Evolutionary conservation across 2,113 vertebrate species (phyloP).

Genomic region (Xenopus laevis): DNA sequence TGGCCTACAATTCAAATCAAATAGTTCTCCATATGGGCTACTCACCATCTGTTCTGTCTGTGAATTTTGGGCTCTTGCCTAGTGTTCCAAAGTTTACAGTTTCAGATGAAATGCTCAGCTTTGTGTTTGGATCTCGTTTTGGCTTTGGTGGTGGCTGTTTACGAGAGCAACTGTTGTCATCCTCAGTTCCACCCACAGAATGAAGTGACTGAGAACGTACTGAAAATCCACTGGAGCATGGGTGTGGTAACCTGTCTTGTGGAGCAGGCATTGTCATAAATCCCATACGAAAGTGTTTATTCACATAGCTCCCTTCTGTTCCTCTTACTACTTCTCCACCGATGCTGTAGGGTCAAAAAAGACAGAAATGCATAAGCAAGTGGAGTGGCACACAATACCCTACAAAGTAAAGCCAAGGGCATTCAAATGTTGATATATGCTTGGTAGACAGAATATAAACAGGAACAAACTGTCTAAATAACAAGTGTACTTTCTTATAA

Average conservation of each 20-base stretch:
- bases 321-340: constrained; percentile 81
- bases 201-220: constrained; percentile 96
- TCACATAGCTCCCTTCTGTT: constrained; percentile 76
- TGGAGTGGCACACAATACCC: too few relatives aligned
- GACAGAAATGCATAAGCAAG: background rate
- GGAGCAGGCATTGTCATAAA: constrained; percentile 97
- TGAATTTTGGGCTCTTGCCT: constrained; percentile 68
- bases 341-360: constrained; percentile 70
- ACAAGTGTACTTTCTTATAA: too few relatives aligned
- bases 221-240: constrained; percentile 80
- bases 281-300: constrained; percentile 94
- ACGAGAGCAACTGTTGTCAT: constrained; percentile 78
- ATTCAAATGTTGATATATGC: too few relatives aligned
- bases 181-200: constrained; percentile 84
- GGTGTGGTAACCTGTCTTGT: constrained; percentile 83
- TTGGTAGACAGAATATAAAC: background rate
- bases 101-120: constrained; percentile 91
- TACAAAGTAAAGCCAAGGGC: too few relatives aligned
- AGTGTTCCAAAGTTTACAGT: constrained; percentile 72
- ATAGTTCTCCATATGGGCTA: rapidly evolving
- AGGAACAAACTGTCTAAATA: background rate
- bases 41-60: constrained; percentile 75
- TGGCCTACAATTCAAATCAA: too few relatives aligned
- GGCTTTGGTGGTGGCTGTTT: constrained; percentile 95
- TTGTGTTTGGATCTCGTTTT: constrained; percentile 90